Base-by-base conservation (phyloP, 2,888 invertebrate species). In the Onthophagus sagittarius region DNA sequence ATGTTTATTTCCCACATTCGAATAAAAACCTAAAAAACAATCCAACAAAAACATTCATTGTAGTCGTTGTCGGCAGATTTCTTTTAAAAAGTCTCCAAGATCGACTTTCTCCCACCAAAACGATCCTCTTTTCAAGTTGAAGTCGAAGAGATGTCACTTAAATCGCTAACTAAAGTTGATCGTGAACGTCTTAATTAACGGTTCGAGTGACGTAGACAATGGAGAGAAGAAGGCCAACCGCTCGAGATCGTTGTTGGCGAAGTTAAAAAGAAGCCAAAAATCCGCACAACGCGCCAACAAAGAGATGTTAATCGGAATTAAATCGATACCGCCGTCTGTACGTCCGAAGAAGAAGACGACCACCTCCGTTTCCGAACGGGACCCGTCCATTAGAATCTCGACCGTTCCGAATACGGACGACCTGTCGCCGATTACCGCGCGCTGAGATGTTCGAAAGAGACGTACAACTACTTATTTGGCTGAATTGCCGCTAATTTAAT, bases 381-480 rank as follows among this genome's bases (percentile, higher is more conserved):
- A 32, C 23, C 32, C 67, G 67, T 67, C 67, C 67, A 67, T 67
- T 67, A 67, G 67, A 67, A 67, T 67, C 39, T 53, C 63, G 63
- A 15, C 7, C 67, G 67, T 77, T 23, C 76, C 75, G 72, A 77
- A 77, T 76, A 76, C 74, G 77, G 76, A 74, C 67, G 70, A 64
- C 39, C 73, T 74, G 73, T 69, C 73, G 71, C 72, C 72, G 77
- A 77, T 77, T 77, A 77, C 75, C 74, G 75, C 74, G 74, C 75
- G 74, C 75, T 75, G 72, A 72, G 70, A 70, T 65, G 72, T 73
- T 70, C 74, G 72, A 14, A 15, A 23, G 64, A 32, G 67, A 15
- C 67, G 15, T n/a, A 31, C 67, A 67, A 63, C 71, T 72, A 53
- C 72, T 75, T 71, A 75, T 72, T 75, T 73, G 71, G 75, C 69